phyloP scores from a whole-genome alignment of 2,113 vertebrate species.

The Orthonyx spaldingii region DNA sequence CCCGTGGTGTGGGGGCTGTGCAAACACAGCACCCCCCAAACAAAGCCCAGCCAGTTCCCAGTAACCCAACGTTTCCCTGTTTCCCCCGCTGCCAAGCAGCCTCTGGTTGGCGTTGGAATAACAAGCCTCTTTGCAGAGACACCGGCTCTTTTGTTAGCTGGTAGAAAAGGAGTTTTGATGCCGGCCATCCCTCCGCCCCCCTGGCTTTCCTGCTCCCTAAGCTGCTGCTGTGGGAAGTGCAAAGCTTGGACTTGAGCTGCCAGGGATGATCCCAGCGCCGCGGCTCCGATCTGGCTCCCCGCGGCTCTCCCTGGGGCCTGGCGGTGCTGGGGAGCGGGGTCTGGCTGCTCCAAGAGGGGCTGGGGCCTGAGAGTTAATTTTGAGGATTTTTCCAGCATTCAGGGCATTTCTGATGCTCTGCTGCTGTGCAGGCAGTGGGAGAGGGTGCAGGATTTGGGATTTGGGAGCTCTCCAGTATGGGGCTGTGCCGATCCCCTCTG shows the following conservation, averaged over 20 bases:
- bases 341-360: background rate
- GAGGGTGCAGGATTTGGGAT: background rate
- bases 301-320: background rate
- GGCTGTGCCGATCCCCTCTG: background rate
- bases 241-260: background rate
- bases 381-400: background rate
- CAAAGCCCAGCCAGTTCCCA: conserved; percentile 52
- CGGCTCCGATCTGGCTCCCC: background rate
- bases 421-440: accelerated
- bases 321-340: background rate
- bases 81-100: conserved; percentile 68
- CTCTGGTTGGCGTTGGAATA: conserved; percentile 37
- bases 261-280: background rate
- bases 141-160: conserved; percentile 18
- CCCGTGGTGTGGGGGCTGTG: background rate
- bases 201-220: background rate
- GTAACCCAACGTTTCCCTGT: conserved; percentile 66
- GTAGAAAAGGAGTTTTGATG: background rate
- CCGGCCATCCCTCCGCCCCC: background rate
- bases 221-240: background rate
- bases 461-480: too few species aligned
- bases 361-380: background rate
- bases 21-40: conserved; percentile 15
- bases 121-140: background rate
- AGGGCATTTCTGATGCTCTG: background rate